These are phyloP conservation scores for Drosophila siamana DNA, from an alignment of 2,888 invertebrate genomes.

Conservation along the genomic window DNA sequence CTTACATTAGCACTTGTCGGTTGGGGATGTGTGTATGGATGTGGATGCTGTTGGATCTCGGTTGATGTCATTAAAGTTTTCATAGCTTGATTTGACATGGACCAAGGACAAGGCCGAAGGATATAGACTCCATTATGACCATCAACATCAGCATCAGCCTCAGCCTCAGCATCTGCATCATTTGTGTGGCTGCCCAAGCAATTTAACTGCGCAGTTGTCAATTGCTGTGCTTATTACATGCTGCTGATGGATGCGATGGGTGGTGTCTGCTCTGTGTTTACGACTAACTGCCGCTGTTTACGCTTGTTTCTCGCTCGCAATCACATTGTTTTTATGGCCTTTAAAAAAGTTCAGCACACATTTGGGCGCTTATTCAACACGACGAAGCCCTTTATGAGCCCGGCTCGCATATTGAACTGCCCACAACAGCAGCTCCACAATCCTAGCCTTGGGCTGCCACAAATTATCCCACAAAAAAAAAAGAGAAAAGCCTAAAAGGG, in stretches of 20 bases:
- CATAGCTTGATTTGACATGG: conserved; percentile 57
- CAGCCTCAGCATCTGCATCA: conserved; percentile 9
- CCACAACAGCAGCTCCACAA: conserved; percentile 5
- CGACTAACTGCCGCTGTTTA: conserved; percentile 22
- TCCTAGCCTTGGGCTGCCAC: neutral
- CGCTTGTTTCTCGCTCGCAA: conserved; percentile 9
- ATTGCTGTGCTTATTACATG: conserved; percentile 24
- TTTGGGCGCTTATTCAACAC: conserved; percentile 46
- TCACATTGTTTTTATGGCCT: conserved; percentile 43
- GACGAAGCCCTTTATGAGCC: conserved; percentile 25
- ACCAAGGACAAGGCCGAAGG: conserved; percentile 7
- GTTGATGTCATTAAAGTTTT: conserved; percentile 56
- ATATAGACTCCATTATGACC: conserved; percentile 3
- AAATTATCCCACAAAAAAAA: conserved; percentile 17
- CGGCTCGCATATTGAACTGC: conserved; percentile 29
- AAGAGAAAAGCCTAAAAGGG: conserved; percentile 1
- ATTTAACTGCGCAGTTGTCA: conserved; percentile 36
- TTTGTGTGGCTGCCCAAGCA: conserved; percentile 43
- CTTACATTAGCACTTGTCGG: conserved; percentile 31
- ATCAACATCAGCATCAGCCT: neutral
- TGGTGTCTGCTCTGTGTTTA: conserved; percentile 25
- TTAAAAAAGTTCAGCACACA: conserved; percentile 45
- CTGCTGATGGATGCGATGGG: conserved; percentile 19
- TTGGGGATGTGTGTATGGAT: too few relatives aligned
- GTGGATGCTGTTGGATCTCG: conserved; percentile 5